phyloP scores from a whole-genome alignment of 2,888 invertebrate genomes.

The Podotricha telesiphe region DNA sequence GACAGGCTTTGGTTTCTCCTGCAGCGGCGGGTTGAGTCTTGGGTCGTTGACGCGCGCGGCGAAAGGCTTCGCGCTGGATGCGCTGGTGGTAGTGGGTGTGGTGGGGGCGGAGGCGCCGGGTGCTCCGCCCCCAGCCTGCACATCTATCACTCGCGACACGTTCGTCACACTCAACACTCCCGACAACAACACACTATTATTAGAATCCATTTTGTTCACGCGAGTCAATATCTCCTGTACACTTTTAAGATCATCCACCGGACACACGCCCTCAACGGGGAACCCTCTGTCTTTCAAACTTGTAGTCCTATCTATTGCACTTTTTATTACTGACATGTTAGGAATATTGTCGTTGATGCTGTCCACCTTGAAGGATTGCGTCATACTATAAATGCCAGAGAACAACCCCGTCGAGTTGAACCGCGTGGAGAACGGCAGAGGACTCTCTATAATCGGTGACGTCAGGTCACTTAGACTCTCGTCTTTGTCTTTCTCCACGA shows the following conservation, averaged over 20 bases:
- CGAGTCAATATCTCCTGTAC: conserved; percentile 79
- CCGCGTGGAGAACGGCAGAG: conserved; percentile 66
- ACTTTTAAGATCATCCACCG: conserved; percentile 74
- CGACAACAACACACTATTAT: conserved; percentile 78
- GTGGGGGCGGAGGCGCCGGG: conserved; percentile 39
- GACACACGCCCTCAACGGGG: conserved; percentile 70
- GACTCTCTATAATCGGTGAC: conserved; percentile 61
- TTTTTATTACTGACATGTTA: conserved; percentile 77
- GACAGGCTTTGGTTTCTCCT: conserved; percentile 78
- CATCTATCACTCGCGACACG: conserved; percentile 33
- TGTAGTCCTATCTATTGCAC: conserved; percentile 80
- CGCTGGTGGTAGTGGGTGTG: conserved; percentile 33
- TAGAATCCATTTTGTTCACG: conserved; percentile 81
- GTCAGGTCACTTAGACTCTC: conserved; percentile 52
- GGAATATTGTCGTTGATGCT: conserved; percentile 72
- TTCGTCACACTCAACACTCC: conserved; percentile 64
- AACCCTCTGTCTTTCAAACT: conserved; percentile 71
- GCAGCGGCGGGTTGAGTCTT: conserved; percentile 74
- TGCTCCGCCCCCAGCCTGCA: conserved; percentile 36
- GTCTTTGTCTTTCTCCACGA: conserved; percentile 30
- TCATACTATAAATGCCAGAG: conserved; percentile 75
- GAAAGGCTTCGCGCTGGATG: conserved; percentile 48
- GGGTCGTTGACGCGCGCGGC: conserved; percentile 63
- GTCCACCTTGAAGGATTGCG: conserved; percentile 65
- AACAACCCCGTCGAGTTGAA: conserved; percentile 75